These are phyloP conservation scores for Diuraphis noxia DNA, from an alignment of 1,140 invertebrate genomes.

Conservation along the genomic window DNA sequence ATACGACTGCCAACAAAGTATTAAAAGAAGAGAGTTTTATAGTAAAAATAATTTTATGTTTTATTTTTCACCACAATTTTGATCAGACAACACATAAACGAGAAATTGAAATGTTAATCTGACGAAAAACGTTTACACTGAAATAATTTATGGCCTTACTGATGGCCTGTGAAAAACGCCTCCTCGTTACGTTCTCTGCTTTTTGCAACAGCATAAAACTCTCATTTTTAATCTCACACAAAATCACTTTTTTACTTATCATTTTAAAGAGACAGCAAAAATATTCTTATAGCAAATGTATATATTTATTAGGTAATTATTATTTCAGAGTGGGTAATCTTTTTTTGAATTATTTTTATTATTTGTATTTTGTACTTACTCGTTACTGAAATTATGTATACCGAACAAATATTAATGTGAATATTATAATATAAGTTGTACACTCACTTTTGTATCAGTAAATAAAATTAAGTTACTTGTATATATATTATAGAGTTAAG, in stretches of 20 bases:
- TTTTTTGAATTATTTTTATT: background rate
- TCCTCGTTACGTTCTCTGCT: conserved; percentile 21
- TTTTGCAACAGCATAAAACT: background rate
- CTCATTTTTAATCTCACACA: background rate
- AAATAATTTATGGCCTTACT: conserved; percentile 32
- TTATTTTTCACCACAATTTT: background rate
- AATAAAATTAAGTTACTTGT: no score
- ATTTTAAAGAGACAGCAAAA: background rate
- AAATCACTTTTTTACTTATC: background rate
- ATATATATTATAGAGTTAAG: no score
- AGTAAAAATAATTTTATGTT: conserved; percentile 21
- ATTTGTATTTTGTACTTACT: background rate
- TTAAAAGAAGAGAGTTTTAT: background rate
- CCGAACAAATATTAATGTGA: background rate
- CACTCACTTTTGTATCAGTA: no score
- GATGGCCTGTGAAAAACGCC: background rate
- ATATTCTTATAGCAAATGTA: background rate
- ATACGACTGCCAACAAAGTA: background rate
- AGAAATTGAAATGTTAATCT: conserved; percentile 47
- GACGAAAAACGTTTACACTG: conserved; percentile 21
- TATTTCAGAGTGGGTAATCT: background rate
- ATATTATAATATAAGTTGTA: background rate
- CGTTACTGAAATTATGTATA: background rate
- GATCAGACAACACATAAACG: conserved; percentile 23
- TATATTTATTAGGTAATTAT: background rate